A percentile compares a stretch with the other conserved stretches of the same genome.
phyloP scores from a whole-genome alignment of 2,888 invertebrate species.

The Amphipyra berbera region DNA sequence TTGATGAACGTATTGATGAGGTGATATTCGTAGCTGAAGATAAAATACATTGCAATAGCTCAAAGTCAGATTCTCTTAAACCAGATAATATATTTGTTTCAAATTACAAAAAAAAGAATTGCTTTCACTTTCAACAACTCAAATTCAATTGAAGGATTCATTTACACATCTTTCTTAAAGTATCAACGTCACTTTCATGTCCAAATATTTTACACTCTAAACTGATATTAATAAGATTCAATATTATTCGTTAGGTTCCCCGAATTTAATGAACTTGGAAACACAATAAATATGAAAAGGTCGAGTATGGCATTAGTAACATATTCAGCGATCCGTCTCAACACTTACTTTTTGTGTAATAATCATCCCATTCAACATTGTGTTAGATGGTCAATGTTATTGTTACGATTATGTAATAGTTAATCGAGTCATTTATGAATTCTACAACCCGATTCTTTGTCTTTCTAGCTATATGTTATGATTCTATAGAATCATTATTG shows the following conservation, averaged over 20 bases:
- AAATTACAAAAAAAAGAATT: too few species aligned
- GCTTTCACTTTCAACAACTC: neutral
- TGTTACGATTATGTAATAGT: conserved; percentile 37
- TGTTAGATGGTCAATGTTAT: conserved; percentile 18
- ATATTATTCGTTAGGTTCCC: neutral
- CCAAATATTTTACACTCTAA: conserved; percentile 1
- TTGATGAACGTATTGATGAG: too few species aligned
- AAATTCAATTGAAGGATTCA: too few species aligned
- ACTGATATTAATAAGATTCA: neutral
- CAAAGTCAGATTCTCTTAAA: too few species aligned
- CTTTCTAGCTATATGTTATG: neutral
- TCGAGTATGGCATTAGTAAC: conserved; percentile 35
- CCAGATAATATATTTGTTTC: too few species aligned
- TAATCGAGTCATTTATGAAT: conserved; percentile 12
- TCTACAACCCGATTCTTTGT: neutral
- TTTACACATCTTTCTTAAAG: too few species aligned
- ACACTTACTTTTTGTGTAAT: conserved; percentile 26
- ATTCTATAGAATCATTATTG: neutral
- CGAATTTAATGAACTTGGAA: conserved; percentile 2
- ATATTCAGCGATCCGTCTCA: conserved; percentile 27
- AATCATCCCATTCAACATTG: conserved; percentile 27
- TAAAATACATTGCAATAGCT: too few species aligned
- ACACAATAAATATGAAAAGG: conserved; percentile 21
- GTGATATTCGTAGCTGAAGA: too few species aligned
- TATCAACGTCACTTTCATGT: too few species aligned